Evolutionary conservation across 2,888 invertebrate species (phyloP).

Genomic region (Pegoplata infirma): DNA sequence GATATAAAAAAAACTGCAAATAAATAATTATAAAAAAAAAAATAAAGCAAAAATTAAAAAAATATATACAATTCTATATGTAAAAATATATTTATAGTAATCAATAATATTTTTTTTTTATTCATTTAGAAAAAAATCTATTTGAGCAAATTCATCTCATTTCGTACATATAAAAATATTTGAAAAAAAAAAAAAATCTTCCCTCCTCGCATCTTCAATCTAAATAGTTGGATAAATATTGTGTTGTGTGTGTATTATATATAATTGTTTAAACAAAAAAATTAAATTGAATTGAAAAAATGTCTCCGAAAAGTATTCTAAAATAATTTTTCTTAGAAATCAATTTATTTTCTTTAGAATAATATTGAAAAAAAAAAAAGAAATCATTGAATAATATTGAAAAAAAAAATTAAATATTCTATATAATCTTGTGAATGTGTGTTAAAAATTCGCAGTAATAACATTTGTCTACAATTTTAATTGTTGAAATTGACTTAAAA

Average conservation of each 20-base stretch:
- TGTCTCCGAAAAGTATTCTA: constrained; percentile 4
- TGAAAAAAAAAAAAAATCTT: not conserved
- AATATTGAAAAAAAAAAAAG: not conserved
- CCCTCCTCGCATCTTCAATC: not conserved
- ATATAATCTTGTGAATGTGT: not conserved
- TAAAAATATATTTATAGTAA: constrained; percentile 32
- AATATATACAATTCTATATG: not conserved
- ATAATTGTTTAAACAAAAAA: not conserved
- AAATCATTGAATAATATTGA: not conserved
- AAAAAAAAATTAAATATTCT: not conserved
- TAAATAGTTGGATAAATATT: not conserved
- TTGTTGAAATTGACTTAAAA: constrained; percentile 31
- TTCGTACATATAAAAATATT: not conserved
- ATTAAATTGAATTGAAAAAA: constrained; percentile 14
- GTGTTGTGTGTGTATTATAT: not conserved
- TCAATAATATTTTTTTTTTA: constrained; percentile 41
- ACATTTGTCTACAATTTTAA: constrained; percentile 14
- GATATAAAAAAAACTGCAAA: not conserved
- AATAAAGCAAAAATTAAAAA: constrained; percentile 17
- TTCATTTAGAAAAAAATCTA: not conserved
- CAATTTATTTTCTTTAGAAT: constrained; percentile 21
- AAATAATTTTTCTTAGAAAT: constrained; percentile 32
- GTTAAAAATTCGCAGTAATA: not conserved
- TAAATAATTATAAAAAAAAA: constrained; percentile 1
- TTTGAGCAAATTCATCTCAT: not conserved